Evolutionary conservation across 1,140 invertebrate genomes (phyloP).

Genomic region (Schlechtendalia chinensis): DNA sequence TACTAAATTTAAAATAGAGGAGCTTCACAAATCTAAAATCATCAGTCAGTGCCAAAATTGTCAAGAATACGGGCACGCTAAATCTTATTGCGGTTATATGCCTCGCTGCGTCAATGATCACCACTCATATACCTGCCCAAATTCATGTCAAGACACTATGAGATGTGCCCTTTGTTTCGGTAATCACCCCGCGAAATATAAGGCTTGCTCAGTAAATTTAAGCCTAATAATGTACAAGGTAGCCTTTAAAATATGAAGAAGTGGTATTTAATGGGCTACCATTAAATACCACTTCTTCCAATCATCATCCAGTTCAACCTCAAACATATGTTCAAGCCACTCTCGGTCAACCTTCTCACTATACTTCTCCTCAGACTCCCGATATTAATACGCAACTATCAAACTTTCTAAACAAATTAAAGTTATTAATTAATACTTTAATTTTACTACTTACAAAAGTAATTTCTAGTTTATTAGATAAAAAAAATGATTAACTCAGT

Average conservation of each 20-base stretch:
- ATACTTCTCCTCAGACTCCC: too few relatives aligned
- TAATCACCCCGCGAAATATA: constrained; percentile 56
- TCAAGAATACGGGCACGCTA: too few relatives aligned
- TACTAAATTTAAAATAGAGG: too few relatives aligned
- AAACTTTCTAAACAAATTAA: neutral
- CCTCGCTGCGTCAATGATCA: too few relatives aligned
- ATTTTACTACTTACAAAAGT: constrained; percentile 6
- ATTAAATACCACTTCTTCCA: neutral
- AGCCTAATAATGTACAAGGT: neutral
- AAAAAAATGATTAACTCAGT: too few relatives aligned
- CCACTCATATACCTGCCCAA: constrained; percentile 55
- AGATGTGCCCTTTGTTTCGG: constrained; percentile 55
- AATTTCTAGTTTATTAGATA: too few relatives aligned
- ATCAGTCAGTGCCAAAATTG: too few relatives aligned
- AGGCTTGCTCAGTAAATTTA: constrained; percentile 52
- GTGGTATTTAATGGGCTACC: too few relatives aligned
- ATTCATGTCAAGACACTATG: constrained; percentile 51
- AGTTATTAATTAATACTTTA: neutral
- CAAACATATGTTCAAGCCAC: constrained; percentile 5
- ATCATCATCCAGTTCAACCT: neutral
- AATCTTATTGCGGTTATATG: too few relatives aligned
- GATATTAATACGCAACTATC: neutral
- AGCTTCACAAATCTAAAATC: too few relatives aligned
- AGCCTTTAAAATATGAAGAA: too few relatives aligned
- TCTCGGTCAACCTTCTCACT: too few relatives aligned